Conservation (phyloP, 2,113 vertebrate genomes). For the Oryzias celebensis region DNA sequence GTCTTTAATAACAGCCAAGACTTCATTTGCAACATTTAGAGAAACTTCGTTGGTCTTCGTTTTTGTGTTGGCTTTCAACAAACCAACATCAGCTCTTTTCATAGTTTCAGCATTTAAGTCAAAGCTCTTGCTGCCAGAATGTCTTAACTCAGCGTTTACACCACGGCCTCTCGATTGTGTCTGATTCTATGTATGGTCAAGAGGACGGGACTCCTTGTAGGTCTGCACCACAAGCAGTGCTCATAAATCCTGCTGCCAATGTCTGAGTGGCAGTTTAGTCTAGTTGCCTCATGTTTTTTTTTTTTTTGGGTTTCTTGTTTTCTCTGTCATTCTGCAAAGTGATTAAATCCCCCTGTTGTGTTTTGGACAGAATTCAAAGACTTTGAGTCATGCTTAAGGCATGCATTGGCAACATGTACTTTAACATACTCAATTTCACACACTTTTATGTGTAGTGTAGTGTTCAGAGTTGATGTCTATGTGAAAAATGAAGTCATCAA, state of each 20-base stretch:
- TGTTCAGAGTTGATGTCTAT: slow-evolving; percentile 14
- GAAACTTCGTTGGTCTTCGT: slow-evolving; percentile 53
- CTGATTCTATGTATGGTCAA: slow-evolving; percentile 78
- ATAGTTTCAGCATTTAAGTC: slow-evolving; percentile 70
- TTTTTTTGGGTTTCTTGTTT: slow-evolving; percentile 1
- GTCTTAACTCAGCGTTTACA: slow-evolving; percentile 68
- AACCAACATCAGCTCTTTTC: slow-evolving; percentile 44
- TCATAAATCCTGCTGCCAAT: slow-evolving; percentile 52
- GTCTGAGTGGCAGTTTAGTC: slow-evolving; percentile 57
- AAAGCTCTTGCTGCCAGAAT: slow-evolving; percentile 64
- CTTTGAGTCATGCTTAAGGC: slow-evolving; percentile 59
- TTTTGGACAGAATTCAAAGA: slow-evolving; percentile 61
- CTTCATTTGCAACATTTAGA: too few relatives aligned
- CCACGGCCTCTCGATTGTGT: slow-evolving; percentile 48
- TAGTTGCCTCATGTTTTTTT: slow-evolving; percentile 40
- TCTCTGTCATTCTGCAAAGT: slow-evolving; percentile 28
- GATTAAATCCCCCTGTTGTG: slow-evolving; percentile 63
- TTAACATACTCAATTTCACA: slow-evolving; percentile 14
- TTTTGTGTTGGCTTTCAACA: slow-evolving; percentile 38
- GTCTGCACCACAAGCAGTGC: slow-evolving; percentile 61
- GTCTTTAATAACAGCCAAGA: too few relatives aligned
- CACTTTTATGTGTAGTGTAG: slow-evolving; percentile 9
- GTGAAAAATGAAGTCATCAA: too few relatives aligned
- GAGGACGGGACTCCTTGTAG: slow-evolving; percentile 47
- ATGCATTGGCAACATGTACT: slow-evolving; percentile 46